phyloP scores from a whole-genome alignment of 37 sponge, comb jelly and placozoan species.

The Mnemiopsis leidyi region DNA sequence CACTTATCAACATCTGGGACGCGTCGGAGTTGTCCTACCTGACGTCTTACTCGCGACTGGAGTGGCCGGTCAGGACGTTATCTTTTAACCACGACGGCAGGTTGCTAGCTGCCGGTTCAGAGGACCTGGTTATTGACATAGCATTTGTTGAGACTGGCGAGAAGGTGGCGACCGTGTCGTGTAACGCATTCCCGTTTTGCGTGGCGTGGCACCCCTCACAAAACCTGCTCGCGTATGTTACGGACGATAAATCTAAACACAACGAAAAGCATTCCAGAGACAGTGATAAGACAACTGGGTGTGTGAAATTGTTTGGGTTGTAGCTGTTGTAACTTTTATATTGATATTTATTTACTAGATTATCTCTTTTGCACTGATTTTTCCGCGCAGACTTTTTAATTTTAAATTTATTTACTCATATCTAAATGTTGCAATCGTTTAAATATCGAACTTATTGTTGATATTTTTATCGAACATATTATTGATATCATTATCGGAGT shows the following conservation, averaged over 20 bases:
- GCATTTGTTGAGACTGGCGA: slow-evolving; percentile 86
- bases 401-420: background rate
- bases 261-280: slow-evolving; percentile 43
- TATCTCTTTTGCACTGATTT: background rate
- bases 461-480: no score
- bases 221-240: slow-evolving; percentile 87
- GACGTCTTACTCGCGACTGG: slow-evolving; percentile 88
- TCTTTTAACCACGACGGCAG: slow-evolving; percentile 93
- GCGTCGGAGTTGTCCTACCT: slow-evolving; percentile 84
- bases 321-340: background rate
- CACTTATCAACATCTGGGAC: slow-evolving; percentile 92
- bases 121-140: slow-evolving; percentile 93
- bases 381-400: background rate
- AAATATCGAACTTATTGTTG: no score
- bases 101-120: slow-evolving; percentile 87
- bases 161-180: slow-evolving; percentile 77
- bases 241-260: slow-evolving; percentile 87
- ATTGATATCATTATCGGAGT: no score
- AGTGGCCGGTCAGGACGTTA: slow-evolving; percentile 97
- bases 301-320: slow-evolving; percentile 60
- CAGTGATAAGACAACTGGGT: slow-evolving; percentile 43
- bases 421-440: no score
- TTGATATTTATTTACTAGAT: background rate
- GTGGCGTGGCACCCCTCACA: slow-evolving; percentile 97
- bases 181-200: slow-evolving; percentile 91